These are phyloP conservation scores for Mesoligia furuncula DNA, from an alignment of 2,888 invertebrate species.

Conservation along the genomic window DNA sequence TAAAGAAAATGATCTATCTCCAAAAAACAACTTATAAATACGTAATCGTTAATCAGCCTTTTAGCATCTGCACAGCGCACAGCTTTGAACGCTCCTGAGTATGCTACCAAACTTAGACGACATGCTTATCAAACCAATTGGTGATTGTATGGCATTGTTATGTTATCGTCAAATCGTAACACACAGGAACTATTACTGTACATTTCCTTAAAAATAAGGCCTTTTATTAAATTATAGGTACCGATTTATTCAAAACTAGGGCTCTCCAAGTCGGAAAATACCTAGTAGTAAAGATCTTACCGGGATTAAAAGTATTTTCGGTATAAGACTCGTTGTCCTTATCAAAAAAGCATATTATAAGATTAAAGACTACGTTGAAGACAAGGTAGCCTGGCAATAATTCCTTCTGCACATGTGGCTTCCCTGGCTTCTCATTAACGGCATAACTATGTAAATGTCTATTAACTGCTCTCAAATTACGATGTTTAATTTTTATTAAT, in stretches of 20 bases:
- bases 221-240: neutral
- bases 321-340: neutral
- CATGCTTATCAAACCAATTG: neutral
- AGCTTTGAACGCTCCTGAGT: neutral
- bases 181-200: neutral
- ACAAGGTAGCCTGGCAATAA: no score
- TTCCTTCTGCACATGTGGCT: no score
- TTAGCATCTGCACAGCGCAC: neutral
- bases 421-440: no score
- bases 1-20: neutral
- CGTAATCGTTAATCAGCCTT: neutral
- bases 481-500: no score
- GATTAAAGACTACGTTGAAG: no score
- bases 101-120: neutral
- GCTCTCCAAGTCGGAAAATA: neutral
- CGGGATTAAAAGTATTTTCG: neutral
- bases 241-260: neutral
- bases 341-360: no score
- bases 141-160: neutral
- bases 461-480: no score
- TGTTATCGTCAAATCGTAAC: neutral
- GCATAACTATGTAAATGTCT: no score
- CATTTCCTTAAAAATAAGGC: neutral
- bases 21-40: neutral
- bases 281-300: neutral